Evolutionary conservation across 2,888 invertebrate species (phyloP).

Genomic region (Eueremaeus valkanovi): DNA sequence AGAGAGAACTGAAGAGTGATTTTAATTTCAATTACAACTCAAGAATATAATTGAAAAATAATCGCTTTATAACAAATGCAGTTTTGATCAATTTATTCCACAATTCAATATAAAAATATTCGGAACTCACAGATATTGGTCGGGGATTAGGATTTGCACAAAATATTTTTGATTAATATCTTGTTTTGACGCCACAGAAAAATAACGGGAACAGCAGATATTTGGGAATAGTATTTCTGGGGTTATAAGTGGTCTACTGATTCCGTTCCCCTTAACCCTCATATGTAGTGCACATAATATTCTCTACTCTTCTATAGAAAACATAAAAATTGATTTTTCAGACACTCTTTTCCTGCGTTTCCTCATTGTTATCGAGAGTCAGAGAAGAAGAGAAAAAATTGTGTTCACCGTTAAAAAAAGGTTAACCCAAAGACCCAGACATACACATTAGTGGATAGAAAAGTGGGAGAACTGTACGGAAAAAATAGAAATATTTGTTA

Average conservation of each 20-base stretch:
- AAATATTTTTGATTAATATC: too few relatives aligned
- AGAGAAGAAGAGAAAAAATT: background rate
- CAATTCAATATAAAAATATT: too few relatives aligned
- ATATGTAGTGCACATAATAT: background rate
- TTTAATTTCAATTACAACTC: too few relatives aligned
- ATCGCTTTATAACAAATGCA: too few relatives aligned
- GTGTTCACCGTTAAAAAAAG: constrained; percentile 26
- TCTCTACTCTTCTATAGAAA: too few relatives aligned
- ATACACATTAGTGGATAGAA: background rate
- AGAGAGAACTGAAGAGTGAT: too few relatives aligned
- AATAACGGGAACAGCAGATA: background rate
- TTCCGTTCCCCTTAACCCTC: background rate
- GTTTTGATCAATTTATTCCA: too few relatives aligned
- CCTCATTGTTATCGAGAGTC: background rate
- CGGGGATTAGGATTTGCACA: too few relatives aligned
- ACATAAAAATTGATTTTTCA: background rate
- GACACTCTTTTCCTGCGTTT: constrained; percentile 27
- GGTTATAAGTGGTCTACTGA: constrained; percentile 2
- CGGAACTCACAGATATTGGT: too few relatives aligned
- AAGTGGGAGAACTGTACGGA: background rate
- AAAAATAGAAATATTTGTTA: background rate
- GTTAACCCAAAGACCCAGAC: constrained; percentile 27
- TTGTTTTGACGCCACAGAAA: background rate
- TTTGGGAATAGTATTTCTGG: background rate
- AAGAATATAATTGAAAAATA: too few relatives aligned